These are phyloP conservation scores for Drosophila sp. DNA, from an alignment of 1,140 invertebrate genomes.

Conservation along the genomic window DNA sequence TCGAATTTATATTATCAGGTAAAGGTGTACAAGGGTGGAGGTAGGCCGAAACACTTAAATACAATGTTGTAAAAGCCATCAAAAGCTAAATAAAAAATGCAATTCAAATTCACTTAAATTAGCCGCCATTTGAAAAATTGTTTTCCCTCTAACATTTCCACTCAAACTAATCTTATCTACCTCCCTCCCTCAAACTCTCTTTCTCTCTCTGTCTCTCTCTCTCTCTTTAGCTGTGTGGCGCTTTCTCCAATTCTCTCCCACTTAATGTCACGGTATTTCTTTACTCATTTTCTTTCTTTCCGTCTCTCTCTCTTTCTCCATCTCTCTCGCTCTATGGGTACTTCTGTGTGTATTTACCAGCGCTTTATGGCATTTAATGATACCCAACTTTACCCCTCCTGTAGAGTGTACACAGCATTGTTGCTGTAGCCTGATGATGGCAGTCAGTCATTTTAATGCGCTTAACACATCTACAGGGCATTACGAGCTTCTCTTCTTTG, in stretches of 20 bases:
- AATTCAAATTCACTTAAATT: background rate
- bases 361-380: conserved; percentile 20
- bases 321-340: background rate
- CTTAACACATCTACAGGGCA: conserved; percentile 51
- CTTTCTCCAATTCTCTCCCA: background rate
- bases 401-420: conserved; percentile 7
- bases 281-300: background rate
- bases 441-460: conserved; percentile 55
- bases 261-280: background rate
- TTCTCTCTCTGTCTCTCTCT: background rate
- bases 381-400: conserved; percentile 1
- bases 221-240: background rate
- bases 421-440: conserved; percentile 43
- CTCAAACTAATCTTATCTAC: background rate
- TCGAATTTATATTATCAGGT: too few species aligned
- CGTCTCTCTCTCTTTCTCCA: background rate
- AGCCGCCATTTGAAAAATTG: conserved; percentile 1
- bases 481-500: conserved; percentile 39
- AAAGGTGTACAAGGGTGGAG: too few species aligned
- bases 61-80: conserved; percentile 4
- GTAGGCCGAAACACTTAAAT: background rate
- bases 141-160: background rate
- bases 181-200: background rate
- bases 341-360: background rate
- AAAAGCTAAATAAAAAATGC: background rate